phyloP scores from a whole-genome alignment of 2,888 invertebrate species.

The Metacarcinus magister region DNA sequence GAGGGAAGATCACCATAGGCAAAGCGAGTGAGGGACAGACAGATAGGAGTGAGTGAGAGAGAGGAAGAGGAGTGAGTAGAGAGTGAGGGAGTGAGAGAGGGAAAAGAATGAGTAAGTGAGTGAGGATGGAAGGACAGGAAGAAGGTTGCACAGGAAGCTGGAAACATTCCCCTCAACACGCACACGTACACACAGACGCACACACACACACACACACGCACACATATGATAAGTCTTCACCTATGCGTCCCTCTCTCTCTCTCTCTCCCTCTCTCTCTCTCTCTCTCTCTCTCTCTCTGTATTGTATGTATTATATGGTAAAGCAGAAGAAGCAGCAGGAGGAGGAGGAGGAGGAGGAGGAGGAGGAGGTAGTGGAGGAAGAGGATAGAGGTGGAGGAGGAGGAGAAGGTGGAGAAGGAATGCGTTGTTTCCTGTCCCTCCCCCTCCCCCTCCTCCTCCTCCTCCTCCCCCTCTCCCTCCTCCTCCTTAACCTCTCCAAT shows the following conservation, averaged over 20 bases:
- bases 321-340: not conserved
- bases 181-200: constrained; percentile 41
- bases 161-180: not conserved
- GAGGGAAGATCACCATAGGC: too few species aligned
- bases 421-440: not conserved
- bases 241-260: not conserved
- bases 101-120: not conserved
- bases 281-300: constrained; percentile 64
- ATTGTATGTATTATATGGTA: not conserved
- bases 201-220: not conserved
- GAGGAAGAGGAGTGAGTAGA: not conserved
- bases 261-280: constrained; percentile 44
- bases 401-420: not conserved
- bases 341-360: constrained; percentile 26
- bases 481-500: not conserved
- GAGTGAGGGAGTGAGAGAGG: not conserved
- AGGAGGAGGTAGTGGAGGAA: not conserved
- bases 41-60: constrained; percentile 5
- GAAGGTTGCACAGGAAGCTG: constrained; percentile 54
- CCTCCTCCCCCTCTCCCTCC: not conserved
- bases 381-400: not conserved
- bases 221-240: not conserved
- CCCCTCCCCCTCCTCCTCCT: not conserved
- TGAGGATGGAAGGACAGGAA: not conserved
- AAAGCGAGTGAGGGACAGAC: too few species aligned